Base-by-base conservation (phyloP, 2,113 vertebrate species). In the Asarcornis scutulata region DNA sequence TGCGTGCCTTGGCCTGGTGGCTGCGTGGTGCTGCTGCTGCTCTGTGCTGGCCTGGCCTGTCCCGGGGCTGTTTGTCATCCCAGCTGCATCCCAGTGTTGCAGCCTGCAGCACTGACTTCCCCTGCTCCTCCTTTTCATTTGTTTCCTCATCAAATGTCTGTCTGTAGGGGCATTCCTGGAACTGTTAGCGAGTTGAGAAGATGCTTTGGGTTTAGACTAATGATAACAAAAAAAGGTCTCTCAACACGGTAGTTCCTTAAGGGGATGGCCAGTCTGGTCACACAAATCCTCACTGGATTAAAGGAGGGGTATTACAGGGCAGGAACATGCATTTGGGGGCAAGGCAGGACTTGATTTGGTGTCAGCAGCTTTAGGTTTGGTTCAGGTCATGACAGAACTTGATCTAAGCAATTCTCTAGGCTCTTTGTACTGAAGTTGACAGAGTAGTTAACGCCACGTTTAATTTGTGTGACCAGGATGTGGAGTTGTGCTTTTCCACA, bases 401-500 rank as follows among this genome's bases (percentile, higher is more conserved):
- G 15, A 56, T 52, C 63, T 89, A 48, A 62, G 66, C 23, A 85
- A 0, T 76, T 42, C 8, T 71, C 13, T 64, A 8, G 32, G 9
- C 11, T 53, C 38, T 79, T 56, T 17, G 13, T 9, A 29, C 48
- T 27, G 6, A 32, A 27, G 44, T 46, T 89, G 32, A 25, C 38
- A 64, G 58, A 7, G 66, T 6, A 59, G 31, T 64, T 77, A 0
- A 36, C 2, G 4, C 42, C 52, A 53, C 29, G 6, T 44, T 68
- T 46, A 5, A 58, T 2, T 13, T 50, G 22, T 72, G 50, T 32
- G 40, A 42, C 74, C n/a, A 2, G 20, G 22, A 3, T 11, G 40
- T 60, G 48, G 31, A 58, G 66, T 6, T 0, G 0, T 0, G 0
- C 7, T 63, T 82, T 17, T 44, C 81, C 3, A 22, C 4, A 2